Evolutionary conservation across 2,888 invertebrate species (phyloP), one percentile per base, ranked within the genome.

Genomic region (Metopia argyrocephala): DNA sequence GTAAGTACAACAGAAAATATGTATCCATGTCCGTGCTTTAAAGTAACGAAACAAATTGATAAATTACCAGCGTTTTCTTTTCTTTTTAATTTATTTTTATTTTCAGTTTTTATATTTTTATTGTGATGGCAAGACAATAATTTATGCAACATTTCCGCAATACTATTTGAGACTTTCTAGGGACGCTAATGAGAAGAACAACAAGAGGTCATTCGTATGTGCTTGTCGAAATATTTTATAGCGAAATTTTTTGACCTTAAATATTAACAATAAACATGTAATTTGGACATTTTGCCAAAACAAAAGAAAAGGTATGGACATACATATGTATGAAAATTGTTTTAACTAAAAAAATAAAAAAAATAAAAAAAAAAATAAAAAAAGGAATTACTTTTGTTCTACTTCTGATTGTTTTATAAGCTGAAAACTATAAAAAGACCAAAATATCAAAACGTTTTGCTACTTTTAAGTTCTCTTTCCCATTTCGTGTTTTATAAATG

Each of bases 91-190:
- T 38, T 31, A 9, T 46, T 52, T 4, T 23, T n/a, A n/a, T n/a
- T n/a, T n/a, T n/a, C n/a, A n/a, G n/a, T n/a, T n/a, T n/a, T n/a
- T n/a, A n/a, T n/a, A n/a, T n/a, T n/a, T n/a, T n/a, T n/a, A n/a
- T n/a, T 21, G 31, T 73, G 46, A 64, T 66, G 56, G 70, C 71
- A 80, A 71, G 50, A 48, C 52, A 80, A 74, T 76, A 76, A 80
- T 71, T 73, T 80, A 76, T 76, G 57, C 65, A 57, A 59, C 69
- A 80, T 76, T 80, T 76, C 76, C 73, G 68, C 23, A 62, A 62
- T 57, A 45, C 64, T 71, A 61, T 21, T n/a, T 48, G 45, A 54
- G 38, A 52, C 66, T 38, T 50, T 70, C 25, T 59, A 75, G 48
- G 59, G 23, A 38, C 15, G n/a, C 57, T 73, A 69, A 65, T 64